Evolutionary conservation across 2,113 vertebrate species (phyloP).

Genomic region (Lasiurus borealis): DNA sequence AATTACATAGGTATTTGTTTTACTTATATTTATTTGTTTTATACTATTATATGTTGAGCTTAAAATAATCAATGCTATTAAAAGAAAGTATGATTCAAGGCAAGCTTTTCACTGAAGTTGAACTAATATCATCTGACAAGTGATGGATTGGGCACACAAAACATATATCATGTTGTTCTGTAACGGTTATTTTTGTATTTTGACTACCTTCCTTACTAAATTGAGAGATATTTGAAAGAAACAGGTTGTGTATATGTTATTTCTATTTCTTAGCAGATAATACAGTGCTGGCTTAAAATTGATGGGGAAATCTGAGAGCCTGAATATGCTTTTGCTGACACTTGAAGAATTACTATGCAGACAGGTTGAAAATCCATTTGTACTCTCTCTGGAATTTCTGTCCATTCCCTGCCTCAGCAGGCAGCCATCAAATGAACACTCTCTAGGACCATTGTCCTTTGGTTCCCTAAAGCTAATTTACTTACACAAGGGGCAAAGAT

Average conservation of each 20-base stretch:
- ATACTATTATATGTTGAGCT: background rate
- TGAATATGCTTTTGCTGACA: background rate
- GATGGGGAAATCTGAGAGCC: slow-evolving; percentile 26
- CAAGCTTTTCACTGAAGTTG: background rate
- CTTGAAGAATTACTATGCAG: background rate
- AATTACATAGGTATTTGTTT: background rate
- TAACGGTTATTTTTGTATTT: slow-evolving; percentile 47
- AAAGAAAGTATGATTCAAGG: background rate
- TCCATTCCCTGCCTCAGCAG: background rate
- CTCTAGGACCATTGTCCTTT: slow-evolving; percentile 4
- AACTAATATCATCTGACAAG: background rate
- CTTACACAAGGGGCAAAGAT: slow-evolving; percentile 53
- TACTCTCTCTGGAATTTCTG: background rate
- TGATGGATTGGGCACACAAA: background rate
- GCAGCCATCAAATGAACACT: background rate
- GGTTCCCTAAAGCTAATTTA: slow-evolving; percentile 53
- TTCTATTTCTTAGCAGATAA: slow-evolving; percentile 52
- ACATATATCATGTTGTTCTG: background rate
- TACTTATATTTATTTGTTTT: background rate
- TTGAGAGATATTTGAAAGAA: slow-evolving; percentile 55
- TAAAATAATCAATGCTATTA: background rate
- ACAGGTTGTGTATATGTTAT: slow-evolving; percentile 19
- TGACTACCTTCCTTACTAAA: slow-evolving; percentile 22
- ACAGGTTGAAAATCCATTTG: background rate
- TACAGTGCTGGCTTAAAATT: background rate